Evolutionary conservation across 2,888 invertebrate species (phyloP).

Genomic region (Pachycephus smyrnensis): DNA sequence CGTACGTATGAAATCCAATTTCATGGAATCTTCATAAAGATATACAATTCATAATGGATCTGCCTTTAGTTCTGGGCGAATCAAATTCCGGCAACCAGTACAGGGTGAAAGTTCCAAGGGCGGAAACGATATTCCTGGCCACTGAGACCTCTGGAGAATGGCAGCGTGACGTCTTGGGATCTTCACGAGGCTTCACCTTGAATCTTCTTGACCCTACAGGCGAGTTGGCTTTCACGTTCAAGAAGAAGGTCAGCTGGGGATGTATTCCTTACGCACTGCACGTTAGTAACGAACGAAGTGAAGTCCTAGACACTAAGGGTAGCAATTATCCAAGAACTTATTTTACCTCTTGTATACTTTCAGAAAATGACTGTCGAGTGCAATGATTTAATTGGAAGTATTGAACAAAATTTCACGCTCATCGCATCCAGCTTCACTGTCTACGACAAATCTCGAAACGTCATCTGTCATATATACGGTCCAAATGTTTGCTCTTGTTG

Average conservation of each 20-base stretch:
- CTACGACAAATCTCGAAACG: constrained; percentile 73
- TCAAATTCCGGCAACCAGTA: constrained; percentile 80
- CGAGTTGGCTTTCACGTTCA: constrained; percentile 82
- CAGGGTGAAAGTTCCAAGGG: constrained; percentile 77
- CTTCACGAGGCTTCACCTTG: constrained; percentile 80
- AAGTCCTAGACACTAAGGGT: background rate
- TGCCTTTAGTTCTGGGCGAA: constrained; percentile 70
- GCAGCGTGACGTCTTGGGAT: constrained; percentile 79
- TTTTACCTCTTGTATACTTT: background rate
- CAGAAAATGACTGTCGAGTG: constrained; percentile 53
- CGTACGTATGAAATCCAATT: constrained; percentile 69
- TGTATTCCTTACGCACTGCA: constrained; percentile 49
- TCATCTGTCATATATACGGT: constrained; percentile 79
- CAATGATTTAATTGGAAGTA: constrained; percentile 74
- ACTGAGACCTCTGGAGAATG: constrained; percentile 75
- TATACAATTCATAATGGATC: background rate
- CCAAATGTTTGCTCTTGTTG: constrained; percentile 76
- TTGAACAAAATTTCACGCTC: constrained; percentile 78
- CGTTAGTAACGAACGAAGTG: constrained; percentile 33
- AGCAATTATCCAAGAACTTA: constrained; percentile 1
- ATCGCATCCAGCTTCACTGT: constrained; percentile 78
- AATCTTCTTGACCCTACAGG: constrained; percentile 85
- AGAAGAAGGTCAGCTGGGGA: constrained; percentile 50
- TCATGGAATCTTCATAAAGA: constrained; percentile 10
- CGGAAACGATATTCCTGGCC: constrained; percentile 82